Evolutionary conservation across 2,797 vertebrate genomes (phyloP).

Genomic region (Leuciscus waleckii): DNA sequence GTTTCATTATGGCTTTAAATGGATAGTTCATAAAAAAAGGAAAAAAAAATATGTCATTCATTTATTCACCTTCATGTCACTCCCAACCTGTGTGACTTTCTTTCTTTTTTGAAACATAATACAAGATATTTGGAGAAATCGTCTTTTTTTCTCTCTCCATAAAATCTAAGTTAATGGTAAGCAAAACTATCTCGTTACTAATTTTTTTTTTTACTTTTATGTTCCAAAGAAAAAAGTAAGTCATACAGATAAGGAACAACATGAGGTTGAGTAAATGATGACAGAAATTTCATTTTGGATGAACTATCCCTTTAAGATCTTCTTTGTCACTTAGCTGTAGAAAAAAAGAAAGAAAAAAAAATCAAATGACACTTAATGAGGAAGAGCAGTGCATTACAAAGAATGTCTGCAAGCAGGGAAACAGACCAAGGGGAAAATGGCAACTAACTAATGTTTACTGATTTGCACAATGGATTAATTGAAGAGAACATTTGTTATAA

Average conservation of each 20-base stretch:
- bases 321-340: conserved; percentile 1
- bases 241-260: not conserved
- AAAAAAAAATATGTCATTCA: no score
- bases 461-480: not conserved
- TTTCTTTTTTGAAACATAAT: not conserved
- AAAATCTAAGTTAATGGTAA: not conserved
- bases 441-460: not conserved
- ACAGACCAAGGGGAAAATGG: not conserved
- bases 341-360: not conserved
- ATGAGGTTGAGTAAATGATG: not conserved
- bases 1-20: not conserved
- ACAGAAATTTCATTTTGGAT: not conserved
- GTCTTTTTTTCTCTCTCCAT: not conserved
- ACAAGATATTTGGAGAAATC: not conserved
- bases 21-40: not conserved
- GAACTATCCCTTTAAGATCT: not conserved
- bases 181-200: not conserved
- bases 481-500: not conserved
- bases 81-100: not conserved
- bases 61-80: not conserved
- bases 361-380: conserved; percentile 24
- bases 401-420: not conserved
- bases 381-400: conserved; percentile 29
- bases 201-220: not conserved
- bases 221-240: not conserved